These are phyloP conservation scores for Cantharis flavilabris DNA, from an alignment of 2,888 invertebrate species.

Conservation along the genomic window DNA sequence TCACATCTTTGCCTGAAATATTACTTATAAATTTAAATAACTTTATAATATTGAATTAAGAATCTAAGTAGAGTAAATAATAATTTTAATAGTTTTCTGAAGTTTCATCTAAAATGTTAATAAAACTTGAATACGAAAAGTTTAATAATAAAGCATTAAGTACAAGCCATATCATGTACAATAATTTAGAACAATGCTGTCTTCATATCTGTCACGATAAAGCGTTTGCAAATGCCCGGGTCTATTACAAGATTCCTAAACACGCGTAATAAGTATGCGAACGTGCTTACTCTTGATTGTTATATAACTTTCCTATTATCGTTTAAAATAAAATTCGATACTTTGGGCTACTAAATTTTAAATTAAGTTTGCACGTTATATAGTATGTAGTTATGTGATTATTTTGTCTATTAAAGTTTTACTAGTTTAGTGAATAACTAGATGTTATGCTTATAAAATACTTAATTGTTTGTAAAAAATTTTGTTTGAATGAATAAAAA, in stretches of 20 bases:
- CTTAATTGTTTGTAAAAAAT: too few relatives aligned
- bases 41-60: too few relatives aligned
- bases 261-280: constrained; percentile 7
- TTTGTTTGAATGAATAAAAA: too few relatives aligned
- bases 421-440: too few relatives aligned
- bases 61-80: too few relatives aligned
- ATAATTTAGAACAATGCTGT: constrained; percentile 8
- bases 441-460: too few relatives aligned
- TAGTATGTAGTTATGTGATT: background rate
- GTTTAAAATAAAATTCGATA: background rate
- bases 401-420: too few relatives aligned
- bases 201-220: constrained; percentile 12
- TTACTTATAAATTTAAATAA: too few relatives aligned
- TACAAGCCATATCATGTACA: background rate
- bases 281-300: constrained; percentile 6
- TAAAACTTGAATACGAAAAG: background rate
- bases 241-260: constrained; percentile 10
- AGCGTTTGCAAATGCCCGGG: constrained; percentile 8
- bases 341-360: background rate
- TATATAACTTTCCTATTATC: constrained; percentile 6
- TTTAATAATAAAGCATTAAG: background rate
- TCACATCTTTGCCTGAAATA: too few relatives aligned
- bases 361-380: background rate
- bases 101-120: background rate
- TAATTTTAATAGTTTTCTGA: too few relatives aligned